A percentile compares a stretch with the other conserved stretches of the same genome.
Evolutionary conservation across 2,888 invertebrate genomes (phyloP).

Genomic region (Phyllotreta cruciferae): DNA sequence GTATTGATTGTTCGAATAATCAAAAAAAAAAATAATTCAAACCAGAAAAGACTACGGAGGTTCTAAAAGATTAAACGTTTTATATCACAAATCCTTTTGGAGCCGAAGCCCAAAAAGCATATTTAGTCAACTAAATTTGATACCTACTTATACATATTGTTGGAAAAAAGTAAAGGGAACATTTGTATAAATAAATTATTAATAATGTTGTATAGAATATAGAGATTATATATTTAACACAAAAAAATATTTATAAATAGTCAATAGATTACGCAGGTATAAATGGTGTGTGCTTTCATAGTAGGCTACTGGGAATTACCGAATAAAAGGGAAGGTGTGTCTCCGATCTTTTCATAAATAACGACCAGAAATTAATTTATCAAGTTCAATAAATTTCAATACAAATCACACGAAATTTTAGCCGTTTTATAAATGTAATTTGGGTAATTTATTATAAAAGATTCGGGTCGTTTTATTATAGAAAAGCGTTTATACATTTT

Average conservation of each 20-base stretch:
- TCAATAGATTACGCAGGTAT: constrained; percentile 57
- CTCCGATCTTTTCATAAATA: too few relatives aligned
- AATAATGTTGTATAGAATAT: constrained; percentile 60
- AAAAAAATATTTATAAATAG: constrained; percentile 59
- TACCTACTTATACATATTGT: constrained; percentile 60
- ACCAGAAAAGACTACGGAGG: constrained; percentile 29
- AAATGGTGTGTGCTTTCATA: constrained; percentile 61
- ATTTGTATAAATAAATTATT: constrained; percentile 58
- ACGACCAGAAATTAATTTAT: too few relatives aligned
- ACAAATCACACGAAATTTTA: too few relatives aligned
- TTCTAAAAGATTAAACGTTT: constrained; percentile 30
- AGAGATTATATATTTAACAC: constrained; percentile 57
- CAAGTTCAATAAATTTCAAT: too few relatives aligned
- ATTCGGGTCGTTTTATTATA: too few relatives aligned
- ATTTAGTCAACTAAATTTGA: constrained; percentile 52
- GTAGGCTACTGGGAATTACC: constrained; percentile 38
- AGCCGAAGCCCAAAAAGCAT: constrained; percentile 33
- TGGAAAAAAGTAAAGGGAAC: constrained; percentile 58
- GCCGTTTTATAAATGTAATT: too few relatives aligned
- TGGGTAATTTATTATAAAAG: too few relatives aligned
- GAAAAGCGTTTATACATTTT: background rate
- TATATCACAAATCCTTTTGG: constrained; percentile 32
- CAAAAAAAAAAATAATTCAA: constrained; percentile 30
- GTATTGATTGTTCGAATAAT: constrained; percentile 38
- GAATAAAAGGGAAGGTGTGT: background rate